A percentile compares a stretch with the other conserved stretches of the same genome.
These are phyloP conservation scores for Pyxicephalus adspersus DNA, from an alignment of 2,113 vertebrate genomes.

Conservation along the genomic window DNA sequence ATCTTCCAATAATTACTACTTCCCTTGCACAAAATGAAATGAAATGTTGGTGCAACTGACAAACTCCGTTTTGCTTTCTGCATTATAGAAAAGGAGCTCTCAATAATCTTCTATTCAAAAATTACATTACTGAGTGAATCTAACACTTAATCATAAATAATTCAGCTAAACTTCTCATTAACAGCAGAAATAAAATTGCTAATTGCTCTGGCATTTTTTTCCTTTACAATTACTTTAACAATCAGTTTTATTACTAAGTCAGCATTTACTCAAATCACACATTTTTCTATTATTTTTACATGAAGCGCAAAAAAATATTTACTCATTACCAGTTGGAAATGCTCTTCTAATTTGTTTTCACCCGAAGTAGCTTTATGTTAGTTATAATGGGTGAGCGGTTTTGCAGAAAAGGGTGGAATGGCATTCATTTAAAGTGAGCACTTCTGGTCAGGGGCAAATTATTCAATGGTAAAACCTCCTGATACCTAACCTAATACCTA, in stretches of 20 bases:
- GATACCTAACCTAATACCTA: too few species aligned
- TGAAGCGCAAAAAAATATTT: conserved; percentile 11
- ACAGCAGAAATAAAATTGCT: conserved; percentile 39
- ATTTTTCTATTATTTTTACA: conserved; percentile 38
- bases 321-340: neutral
- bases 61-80: neutral
- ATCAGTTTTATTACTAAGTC: conserved; percentile 44
- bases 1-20: too few species aligned
- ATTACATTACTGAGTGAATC: conserved; percentile 1
- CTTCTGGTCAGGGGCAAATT: too few species aligned
- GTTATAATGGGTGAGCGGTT: neutral
- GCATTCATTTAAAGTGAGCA: too few species aligned
- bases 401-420: too few species aligned
- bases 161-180: conserved; percentile 49
- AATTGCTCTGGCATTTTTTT: conserved; percentile 44
- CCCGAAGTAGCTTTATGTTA: conserved; percentile 3
- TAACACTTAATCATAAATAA: conserved; percentile 46
- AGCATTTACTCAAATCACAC: conserved; percentile 14
- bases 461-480: too few species aligned
- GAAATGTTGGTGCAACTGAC: neutral
- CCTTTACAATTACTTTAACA: conserved; percentile 47
- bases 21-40: neutral
- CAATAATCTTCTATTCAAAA: conserved; percentile 17
- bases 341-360: conserved; percentile 25
- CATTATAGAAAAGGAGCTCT: neutral